These are phyloP conservation scores for Schizaphis graminum DNA, from an alignment of 2,888 invertebrate genomes.

Conservation along the genomic window DNA sequence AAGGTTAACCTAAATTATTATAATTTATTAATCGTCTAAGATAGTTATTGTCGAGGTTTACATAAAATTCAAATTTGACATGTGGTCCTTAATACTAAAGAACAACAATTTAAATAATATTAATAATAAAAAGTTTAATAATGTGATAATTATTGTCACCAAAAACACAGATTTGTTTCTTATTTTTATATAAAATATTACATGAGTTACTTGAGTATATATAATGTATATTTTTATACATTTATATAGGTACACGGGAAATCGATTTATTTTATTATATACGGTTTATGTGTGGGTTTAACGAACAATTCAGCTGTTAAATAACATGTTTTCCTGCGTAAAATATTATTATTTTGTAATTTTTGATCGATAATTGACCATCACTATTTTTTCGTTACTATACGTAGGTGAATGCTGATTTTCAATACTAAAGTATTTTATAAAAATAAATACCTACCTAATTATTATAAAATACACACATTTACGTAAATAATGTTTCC, in stretches of 20 bases:
- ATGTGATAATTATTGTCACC: constrained; percentile 56
- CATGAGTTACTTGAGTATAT: background rate
- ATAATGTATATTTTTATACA: background rate
- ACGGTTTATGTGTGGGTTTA: background rate
- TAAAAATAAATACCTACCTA: background rate
- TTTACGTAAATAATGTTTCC: background rate
- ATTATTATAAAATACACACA: background rate
- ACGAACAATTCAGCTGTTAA: background rate
- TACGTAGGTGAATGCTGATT: background rate
- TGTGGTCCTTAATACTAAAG: background rate
- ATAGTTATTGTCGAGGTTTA: constrained; percentile 62
- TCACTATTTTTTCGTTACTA: background rate
- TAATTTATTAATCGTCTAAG: constrained; percentile 1
- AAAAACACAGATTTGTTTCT: constrained; percentile 59
- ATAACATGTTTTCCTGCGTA: background rate
- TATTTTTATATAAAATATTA: constrained; percentile 49
- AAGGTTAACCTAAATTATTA: background rate
- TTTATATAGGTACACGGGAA: constrained; percentile 12
- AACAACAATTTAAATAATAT: constrained; percentile 1
- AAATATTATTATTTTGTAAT: background rate
- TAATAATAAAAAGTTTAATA: background rate
- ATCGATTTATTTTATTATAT: background rate
- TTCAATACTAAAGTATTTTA: background rate
- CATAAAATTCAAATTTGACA: constrained; percentile 51
- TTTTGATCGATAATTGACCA: background rate